These are phyloP conservation scores for Panulirus ornatus DNA, from an alignment of 1,140 invertebrate species.

Conservation along the genomic window DNA sequence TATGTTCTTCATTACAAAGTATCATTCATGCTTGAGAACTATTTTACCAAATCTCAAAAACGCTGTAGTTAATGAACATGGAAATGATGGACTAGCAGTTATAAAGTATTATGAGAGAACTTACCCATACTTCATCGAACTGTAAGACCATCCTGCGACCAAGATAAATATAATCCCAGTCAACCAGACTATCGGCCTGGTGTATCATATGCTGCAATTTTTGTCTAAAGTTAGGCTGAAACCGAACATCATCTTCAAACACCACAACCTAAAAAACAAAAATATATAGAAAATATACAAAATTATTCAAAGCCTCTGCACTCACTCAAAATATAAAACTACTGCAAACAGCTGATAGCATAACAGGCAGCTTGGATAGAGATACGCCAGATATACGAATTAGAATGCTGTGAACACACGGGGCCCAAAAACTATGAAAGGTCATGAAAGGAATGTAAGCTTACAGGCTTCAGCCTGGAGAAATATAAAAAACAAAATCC, in stretches of 20 bases:
- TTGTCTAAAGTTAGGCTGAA: conserved; percentile 90
- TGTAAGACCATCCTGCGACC: conserved; percentile 91
- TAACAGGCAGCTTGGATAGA: no score
- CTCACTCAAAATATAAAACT: no score
- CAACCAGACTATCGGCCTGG: conserved; percentile 84
- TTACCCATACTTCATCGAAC: conserved; percentile 81
- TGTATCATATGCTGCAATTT: conserved; percentile 85
- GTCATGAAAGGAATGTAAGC: background rate
- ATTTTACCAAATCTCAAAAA: background rate
- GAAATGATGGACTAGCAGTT: no score
- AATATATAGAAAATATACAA: conserved; percentile 60
- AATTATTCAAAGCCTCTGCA: background rate
- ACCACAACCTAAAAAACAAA: conserved; percentile 85
- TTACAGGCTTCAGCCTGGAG: no score
- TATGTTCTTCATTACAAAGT: no score
- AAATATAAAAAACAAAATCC: no score
- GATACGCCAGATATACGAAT: no score
- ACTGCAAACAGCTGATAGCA: no score
- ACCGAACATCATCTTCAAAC: conserved; percentile 97
- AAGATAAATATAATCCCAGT: conserved; percentile 96
- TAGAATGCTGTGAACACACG: no score
- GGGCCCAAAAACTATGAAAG: no score
- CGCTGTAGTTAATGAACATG: background rate
- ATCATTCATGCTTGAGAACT: no score
- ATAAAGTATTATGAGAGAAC: background rate